Evolutionary conservation across 2,797 vertebrate species (phyloP), one percentile per base, ranked within the genome.

Genomic region (Leuciscus waleckii): DNA sequence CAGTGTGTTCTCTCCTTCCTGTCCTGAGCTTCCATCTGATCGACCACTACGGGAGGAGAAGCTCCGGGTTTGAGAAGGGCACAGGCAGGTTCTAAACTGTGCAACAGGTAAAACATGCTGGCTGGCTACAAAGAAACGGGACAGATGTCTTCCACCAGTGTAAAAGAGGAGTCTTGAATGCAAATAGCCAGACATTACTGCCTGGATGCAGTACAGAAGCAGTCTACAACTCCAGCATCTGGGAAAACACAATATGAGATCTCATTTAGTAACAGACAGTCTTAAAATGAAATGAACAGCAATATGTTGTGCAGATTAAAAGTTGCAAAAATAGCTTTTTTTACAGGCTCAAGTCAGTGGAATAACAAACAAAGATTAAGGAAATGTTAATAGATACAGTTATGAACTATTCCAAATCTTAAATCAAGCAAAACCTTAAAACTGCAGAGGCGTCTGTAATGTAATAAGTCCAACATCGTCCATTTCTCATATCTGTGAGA

Each of bases 111-210:
- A 17, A 77, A 5, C 63, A 74, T 95, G 92, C 7, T 91, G 89
- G 6, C 90, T 88, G 41, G 89, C 83, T 5, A 74, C 9, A 63
- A 93, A 87, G 56, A 90, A 70, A 43, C 90, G 46, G 73, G 93
- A 80, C 78, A 89, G 49, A 39, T 87, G 41, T 85, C 89, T 92
- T 87, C 86, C 93, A 54, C 94, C 94, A 26, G 92, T 92, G 89
- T 94, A 95, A 86, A 91, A 94, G 74, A 97, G 92, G 88, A 98
- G 91, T 91, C 95, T 90, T 88, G 92, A 93, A 79, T 94, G 96
- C 89, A 96, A 89, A 90, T 95, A 94, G 91, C 93, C 94, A 90
- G 95, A 96, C 97, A 98, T 99, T 86, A 85, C 96, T 91, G 85
- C 58, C 54, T 77, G 23, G 23, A 80, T 21, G 29, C 79, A 49